Base-by-base conservation (phyloP, 2,888 invertebrate genomes). In the Tubiluchus corallicola region DNA sequence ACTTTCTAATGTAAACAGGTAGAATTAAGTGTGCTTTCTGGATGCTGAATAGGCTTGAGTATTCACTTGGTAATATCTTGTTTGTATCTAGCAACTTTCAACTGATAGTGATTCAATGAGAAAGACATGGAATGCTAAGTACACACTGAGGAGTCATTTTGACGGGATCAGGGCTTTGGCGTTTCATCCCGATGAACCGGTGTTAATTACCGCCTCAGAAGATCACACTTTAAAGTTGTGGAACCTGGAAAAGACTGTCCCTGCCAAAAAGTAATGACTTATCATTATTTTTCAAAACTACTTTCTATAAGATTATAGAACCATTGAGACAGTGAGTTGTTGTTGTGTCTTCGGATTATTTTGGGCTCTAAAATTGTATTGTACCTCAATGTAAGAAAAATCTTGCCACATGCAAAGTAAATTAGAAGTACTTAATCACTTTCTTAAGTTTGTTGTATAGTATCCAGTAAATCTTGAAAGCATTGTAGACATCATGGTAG, bases 221-320 rank as follows among this genome's bases (percentile, higher is more conserved):
- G 98, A 99, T 71, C 90, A 94, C 66, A 96, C 96, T 42, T 73
- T 98, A 38, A 99, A 99, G 69, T 70, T 98, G 62, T 99, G 98
- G 98, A 98, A 98, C 73, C 73, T 98, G 54, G 90, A 92, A 65
- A 92, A 92, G 70, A 92, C 92, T 44, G 87, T 90, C 54, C 88
- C 88, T 54, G 87, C 90, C 48, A 94, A 94, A 73, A 92, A 92
- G 74, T 74, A 60, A 55, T 63, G 29, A 9, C n/a, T 29, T n/a
- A 29, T 29, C 29, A n/a, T 29, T n/a, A 9, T 9, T 29, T n/a
- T 9, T 29, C 29, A n/a, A 9, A n/a, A 29, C 29, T n/a, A n/a
- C n/a, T n/a, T n/a, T n/a, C n/a, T n/a, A n/a, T n/a, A n/a, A n/a
- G n/a, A n/a, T n/a, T n/a, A n/a, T n/a, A n/a, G n/a, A n/a, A n/a